These are phyloP conservation scores for Spea multiplicata DNA, from an alignment of 2,113 vertebrate species.

Conservation along the genomic window DNA sequence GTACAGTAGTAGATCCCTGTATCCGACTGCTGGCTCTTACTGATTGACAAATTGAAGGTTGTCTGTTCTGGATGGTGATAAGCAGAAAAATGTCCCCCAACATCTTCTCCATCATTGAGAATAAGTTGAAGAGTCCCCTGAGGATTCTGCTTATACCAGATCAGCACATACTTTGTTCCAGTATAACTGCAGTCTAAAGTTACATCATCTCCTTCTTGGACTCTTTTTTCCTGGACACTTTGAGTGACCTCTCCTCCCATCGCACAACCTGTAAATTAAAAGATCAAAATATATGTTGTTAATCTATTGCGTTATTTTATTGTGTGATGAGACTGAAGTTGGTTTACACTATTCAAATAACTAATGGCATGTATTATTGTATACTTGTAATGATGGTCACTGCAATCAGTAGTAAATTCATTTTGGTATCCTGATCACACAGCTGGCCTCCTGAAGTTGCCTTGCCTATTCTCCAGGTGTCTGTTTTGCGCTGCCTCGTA, in stretches of 20 bases:
- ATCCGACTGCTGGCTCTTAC: constrained; percentile 20
- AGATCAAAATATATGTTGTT: background rate
- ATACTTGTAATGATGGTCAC: background rate
- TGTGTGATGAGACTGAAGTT: background rate
- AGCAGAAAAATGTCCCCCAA: background rate
- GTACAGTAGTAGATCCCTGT: constrained; percentile 26
- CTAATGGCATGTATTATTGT: background rate
- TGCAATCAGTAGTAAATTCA: background rate
- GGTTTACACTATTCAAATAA: background rate
- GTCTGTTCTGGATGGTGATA: constrained; percentile 10
- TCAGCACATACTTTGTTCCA: constrained; percentile 26
- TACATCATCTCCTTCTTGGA: constrained; percentile 3
- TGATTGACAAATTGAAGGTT: constrained; percentile 20
- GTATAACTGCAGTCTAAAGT: constrained; percentile 9
- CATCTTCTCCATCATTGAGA: constrained; percentile 30
- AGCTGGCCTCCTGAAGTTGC: background rate
- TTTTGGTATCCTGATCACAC: background rate
- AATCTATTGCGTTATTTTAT: too few relatives aligned
- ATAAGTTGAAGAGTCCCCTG: constrained; percentile 13
- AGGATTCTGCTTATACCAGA: constrained; percentile 35
- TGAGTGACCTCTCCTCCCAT: background rate
- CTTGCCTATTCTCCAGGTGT: background rate
- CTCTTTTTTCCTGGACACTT: background rate
- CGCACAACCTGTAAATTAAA: background rate
- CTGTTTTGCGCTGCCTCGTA: background rate